Percentiles rank a stretch among this genome's conserved stretches.
Evolutionary conservation across 2,113 vertebrate species (phyloP).

Genomic region (Marcusenius ussheri): DNA sequence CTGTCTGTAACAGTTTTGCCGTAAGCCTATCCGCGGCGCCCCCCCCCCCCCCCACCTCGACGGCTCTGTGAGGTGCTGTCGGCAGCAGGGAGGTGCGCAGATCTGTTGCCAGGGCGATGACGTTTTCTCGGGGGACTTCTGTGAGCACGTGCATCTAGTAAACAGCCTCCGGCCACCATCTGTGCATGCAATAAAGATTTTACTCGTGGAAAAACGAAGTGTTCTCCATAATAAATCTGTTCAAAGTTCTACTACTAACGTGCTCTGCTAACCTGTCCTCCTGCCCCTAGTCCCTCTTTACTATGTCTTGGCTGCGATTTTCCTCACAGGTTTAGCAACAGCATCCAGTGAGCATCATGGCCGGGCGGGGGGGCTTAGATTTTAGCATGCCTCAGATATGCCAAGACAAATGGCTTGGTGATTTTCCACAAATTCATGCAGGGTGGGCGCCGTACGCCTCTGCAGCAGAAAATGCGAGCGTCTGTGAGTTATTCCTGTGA

Average conservation of each 20-base stretch:
- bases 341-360: neutral
- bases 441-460: too few species aligned
- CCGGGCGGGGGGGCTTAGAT: neutral
- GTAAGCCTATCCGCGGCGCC: neutral
- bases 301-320: neutral
- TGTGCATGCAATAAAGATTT: slow-evolving; percentile 53
- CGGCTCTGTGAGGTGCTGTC: neutral
- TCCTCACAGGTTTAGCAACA: neutral
- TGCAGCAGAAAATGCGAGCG: neutral
- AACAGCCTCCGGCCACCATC: neutral
- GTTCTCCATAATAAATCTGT: slow-evolving; percentile 34
- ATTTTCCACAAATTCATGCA: neutral
- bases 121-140: neutral
- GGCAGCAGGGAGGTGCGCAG: neutral
- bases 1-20: neutral
- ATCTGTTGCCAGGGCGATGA: neutral
- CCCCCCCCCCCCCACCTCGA: neutral
- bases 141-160: slow-evolving; percentile 4
- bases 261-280: neutral
- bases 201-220: slow-evolving; percentile 44
- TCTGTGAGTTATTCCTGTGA: neutral
- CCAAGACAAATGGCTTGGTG: neutral
- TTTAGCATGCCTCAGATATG: neutral
- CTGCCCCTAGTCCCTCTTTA: neutral
- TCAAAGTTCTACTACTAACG: neutral